Evolutionary conservation across 1,140 invertebrate genomes (phyloP), one percentile per base, ranked within the genome.

Genomic region (Copidosoma floridanum): DNA sequence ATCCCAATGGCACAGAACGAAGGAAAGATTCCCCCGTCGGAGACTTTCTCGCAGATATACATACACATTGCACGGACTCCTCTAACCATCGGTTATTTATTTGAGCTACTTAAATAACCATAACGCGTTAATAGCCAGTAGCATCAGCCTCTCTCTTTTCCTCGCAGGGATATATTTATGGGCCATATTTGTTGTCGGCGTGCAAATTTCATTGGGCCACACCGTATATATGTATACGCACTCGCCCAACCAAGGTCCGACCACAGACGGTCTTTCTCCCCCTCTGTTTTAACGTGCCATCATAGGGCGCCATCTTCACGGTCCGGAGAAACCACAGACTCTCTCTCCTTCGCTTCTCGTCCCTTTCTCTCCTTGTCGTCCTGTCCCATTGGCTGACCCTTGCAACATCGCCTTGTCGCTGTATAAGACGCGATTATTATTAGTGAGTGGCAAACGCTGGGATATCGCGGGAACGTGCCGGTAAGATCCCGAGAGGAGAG

Each of bases 61-160:
- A 35, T 8, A 35, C 12, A 18, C 40, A 11, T 6, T 5, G 40
- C 40, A 18, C 18, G 5, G 40, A 18, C 40, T n/a, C 7, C 38
- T 52, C 67, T 69, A 73, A 70, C 56, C 65, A 60, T 68, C 65
- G 58, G 67, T 76, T 74, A 74, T 74, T 74, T 73, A 76, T 72
- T 71, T 65, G 65, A 57, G 62, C 67, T 72, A 71, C 66, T 73
- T 73, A 73, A 73, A 76, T 74, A 74, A 70, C 68, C 72, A 73
- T 73, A 72, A 69, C 68, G 64, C 70, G 71, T 71, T 72, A 74
- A 75, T 75, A 72, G 71, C 64, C 63, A 60, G 62, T 68, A 68
- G 65, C 67, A 57, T 27, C 5, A 37, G 35, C n/a, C n/a, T 12
- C 37, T 52, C 18, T 37, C 18, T 16, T 21, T 29, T 14, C 14